Conservation (phyloP, 2,888 invertebrate genomes). For the Drosophila tanythrix region DNA sequence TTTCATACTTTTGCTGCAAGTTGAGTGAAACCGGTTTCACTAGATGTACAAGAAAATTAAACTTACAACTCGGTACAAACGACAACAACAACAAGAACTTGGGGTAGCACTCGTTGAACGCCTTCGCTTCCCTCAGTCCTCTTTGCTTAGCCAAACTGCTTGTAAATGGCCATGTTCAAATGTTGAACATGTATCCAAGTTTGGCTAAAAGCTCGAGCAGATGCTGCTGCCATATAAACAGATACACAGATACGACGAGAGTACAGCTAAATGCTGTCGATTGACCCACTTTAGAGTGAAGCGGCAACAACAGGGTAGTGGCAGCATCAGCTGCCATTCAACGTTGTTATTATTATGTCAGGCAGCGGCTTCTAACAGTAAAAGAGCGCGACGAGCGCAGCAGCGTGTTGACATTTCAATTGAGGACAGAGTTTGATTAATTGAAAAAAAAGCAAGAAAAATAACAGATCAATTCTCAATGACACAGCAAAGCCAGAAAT, state of each 20-base stretch:
- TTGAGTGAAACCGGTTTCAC: constrained; percentile 66
- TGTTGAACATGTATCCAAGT: constrained; percentile 48
- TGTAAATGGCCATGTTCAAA: constrained; percentile 71
- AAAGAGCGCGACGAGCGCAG: constrained; percentile 2
- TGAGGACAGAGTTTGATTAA: constrained; percentile 65
- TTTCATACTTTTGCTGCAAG: constrained; percentile 63
- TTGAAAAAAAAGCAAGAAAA: constrained; percentile 47
- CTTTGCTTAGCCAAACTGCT: constrained; percentile 31
- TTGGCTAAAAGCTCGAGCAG: constrained; percentile 52
- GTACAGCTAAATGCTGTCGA: constrained; percentile 68
- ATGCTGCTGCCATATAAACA: constrained; percentile 48
- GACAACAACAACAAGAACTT: constrained; percentile 18
- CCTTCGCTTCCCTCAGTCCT: constrained; percentile 2
- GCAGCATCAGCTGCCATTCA: constrained; percentile 24
- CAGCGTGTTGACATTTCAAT: constrained; percentile 72
- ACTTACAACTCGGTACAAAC: constrained; percentile 34
- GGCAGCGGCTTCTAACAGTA: constrained; percentile 48
- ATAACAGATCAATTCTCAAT: constrained; percentile 36
- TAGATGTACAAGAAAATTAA: constrained; percentile 18
- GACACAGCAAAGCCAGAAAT: constrained; percentile 47
- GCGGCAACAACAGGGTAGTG: constrained; percentile 28
- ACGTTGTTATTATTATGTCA: constrained; percentile 65
- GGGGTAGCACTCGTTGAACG: constrained; percentile 18
- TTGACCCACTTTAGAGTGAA: constrained; percentile 71
- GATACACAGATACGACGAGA: constrained; percentile 43